Conservation (phyloP, 1,140 invertebrate genomes). For the Drosophila quadrilineata region DNA sequence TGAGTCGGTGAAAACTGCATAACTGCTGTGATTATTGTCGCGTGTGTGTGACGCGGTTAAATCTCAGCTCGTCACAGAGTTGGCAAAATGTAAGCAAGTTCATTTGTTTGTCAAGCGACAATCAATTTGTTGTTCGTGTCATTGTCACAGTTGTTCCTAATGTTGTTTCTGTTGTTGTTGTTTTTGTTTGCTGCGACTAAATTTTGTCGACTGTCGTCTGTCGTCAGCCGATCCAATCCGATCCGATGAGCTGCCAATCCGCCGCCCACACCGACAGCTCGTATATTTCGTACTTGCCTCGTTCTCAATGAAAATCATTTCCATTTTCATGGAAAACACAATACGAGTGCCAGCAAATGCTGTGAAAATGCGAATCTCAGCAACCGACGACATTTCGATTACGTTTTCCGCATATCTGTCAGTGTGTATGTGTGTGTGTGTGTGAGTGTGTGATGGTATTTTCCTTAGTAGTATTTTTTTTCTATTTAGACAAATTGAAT, state of each 20-base stretch:
- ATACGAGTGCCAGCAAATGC: conserved; percentile 3
- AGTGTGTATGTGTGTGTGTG: conserved; percentile 17
- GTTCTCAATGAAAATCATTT: conserved; percentile 45
- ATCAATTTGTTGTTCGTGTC: conserved; percentile 62
- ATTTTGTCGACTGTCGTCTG: conserved; percentile 19
- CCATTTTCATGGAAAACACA: conserved; percentile 42
- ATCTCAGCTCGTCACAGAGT: conserved; percentile 22
- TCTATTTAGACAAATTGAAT: conserved; percentile 38
- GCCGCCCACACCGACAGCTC: conserved; percentile 18
- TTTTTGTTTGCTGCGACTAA: conserved; percentile 17
- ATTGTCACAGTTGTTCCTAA: conserved; percentile 25
- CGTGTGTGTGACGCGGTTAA: conserved; percentile 39
- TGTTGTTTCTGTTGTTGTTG: conserved; percentile 11
- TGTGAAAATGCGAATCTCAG: conserved; percentile 34
- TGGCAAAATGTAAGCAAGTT: conserved; percentile 39
- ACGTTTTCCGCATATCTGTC: conserved; percentile 43
- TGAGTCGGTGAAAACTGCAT: conserved; percentile 16
- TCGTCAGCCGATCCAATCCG: conserved; percentile 33
- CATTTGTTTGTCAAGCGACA: conserved; percentile 45
- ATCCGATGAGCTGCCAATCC: conserved; percentile 20
- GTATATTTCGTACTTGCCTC: conserved; percentile 22
- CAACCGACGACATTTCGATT: conserved; percentile 56
- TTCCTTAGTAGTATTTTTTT: conserved; percentile 30
- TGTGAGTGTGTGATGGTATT: conserved; percentile 24
- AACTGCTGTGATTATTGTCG: conserved; percentile 30